Evolutionary conservation across 2,797 vertebrate species (phyloP), one percentile per base, ranked within the genome.

Genomic region (Notolabrus celidotus): DNA sequence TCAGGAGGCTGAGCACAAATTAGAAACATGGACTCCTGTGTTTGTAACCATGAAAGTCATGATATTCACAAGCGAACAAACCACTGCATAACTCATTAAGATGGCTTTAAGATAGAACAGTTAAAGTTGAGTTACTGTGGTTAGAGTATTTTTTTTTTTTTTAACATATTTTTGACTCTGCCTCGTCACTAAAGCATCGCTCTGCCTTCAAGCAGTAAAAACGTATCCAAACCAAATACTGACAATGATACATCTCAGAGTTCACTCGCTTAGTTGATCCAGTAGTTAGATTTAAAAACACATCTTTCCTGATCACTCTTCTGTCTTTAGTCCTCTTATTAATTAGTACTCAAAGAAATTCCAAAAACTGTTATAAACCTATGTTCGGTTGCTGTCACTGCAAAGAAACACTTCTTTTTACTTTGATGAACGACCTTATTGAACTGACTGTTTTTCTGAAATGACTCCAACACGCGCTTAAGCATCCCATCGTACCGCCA

Each of bases 401-500:
- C 67, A 84, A 84, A 79, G 50, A 85, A 87, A 82, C 25, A 39
- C 38, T 67, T 81, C 43, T 78, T 83, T 74, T 80, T 62, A 94
- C 93, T 93, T 93, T 92, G 92, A 93, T 92, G 90, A 93, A 94
- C 86, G 69, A 94, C 92, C 90, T 92, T 86, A 83, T 85, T 82
- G 88, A 91, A 79, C 87, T 80, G 87, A 82, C 86, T 74, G 50
- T 78, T 79, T 84, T 65, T 70, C 73, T 66, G 63, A 87, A 90
- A 84, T 53, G 19, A 77, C 74, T 85, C 65, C 69, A 86, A 88
- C 64, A 65, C 50, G 36, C 25, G 79, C 75, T 53, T 45, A 83
- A 85, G 73, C 76, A 64, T 80, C 77, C 70, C 56, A 14, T 55
- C 27, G 25, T 36, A 59, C 66, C 38, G 20, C 17, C 70, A 47